These are phyloP conservation scores for Papilio glaucus DNA, from an alignment of 1,140 invertebrate species.

Conservation along the genomic window DNA sequence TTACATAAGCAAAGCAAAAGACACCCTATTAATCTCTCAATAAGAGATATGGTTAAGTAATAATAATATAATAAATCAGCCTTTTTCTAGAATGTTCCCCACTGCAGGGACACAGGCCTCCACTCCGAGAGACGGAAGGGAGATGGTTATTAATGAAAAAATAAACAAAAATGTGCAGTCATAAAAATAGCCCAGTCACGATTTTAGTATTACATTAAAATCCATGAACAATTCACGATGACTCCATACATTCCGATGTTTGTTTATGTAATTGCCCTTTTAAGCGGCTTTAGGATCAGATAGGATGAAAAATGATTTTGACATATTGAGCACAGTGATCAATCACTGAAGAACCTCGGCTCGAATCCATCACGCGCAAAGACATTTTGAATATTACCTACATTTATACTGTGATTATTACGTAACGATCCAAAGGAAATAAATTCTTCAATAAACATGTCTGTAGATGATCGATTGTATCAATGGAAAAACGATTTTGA, in stretches of 20 bases:
- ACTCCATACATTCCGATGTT: slow-evolving; percentile 12
- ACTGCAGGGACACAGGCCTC: no score
- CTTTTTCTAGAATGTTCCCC: no score
- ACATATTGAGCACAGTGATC: slow-evolving; percentile 26
- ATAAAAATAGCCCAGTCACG: not conserved
- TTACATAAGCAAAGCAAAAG: not conserved
- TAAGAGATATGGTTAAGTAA: not conserved
- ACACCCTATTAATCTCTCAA: not conserved
- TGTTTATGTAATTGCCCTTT: slow-evolving; percentile 35
- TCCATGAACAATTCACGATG: not conserved
- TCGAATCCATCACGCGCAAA: slow-evolving; percentile 29
- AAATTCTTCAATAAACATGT: not conserved
- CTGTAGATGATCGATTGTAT: not conserved
- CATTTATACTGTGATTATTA: slow-evolving; percentile 21
- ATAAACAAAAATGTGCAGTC: not conserved
- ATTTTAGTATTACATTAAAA: slow-evolving; percentile 1
- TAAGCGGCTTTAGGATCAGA: slow-evolving; percentile 34
- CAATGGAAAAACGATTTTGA: not conserved
- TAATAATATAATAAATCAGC: no score
- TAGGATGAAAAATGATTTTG: slow-evolving; percentile 36
- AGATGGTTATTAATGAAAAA: no score
- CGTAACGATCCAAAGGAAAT: slow-evolving; percentile 1
- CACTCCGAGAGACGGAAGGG: no score
- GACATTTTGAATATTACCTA: slow-evolving; percentile 28
- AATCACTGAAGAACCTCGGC: slow-evolving; percentile 31